A percentile compares a stretch with the other conserved stretches of the same genome.
phyloP scores from a whole-genome alignment of 2,797 vertebrate genomes.

The Garrulus glandarius region DNA sequence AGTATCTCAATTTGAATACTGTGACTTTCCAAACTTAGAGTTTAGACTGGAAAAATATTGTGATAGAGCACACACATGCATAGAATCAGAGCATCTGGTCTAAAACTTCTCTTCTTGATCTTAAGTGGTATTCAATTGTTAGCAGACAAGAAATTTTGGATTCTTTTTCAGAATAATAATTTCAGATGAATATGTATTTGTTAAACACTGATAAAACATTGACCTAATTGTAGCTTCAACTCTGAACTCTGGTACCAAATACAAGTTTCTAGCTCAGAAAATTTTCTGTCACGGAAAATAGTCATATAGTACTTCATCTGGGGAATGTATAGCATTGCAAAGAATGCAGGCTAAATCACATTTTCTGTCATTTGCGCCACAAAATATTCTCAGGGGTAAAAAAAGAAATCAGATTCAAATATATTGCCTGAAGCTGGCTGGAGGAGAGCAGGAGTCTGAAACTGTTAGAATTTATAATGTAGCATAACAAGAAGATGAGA shows the following conservation, averaged over 20 bases:
- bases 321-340: not conserved
- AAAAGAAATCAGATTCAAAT: not conserved
- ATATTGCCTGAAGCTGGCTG: not conserved
- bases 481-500: not conserved
- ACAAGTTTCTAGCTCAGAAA: not conserved
- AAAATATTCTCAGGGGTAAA: not conserved
- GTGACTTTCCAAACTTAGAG: not conserved
- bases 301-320: not conserved
- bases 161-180: not conserved
- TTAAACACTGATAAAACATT: not conserved
- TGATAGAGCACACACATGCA: not conserved
- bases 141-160: not conserved
- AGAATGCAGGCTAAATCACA: not conserved
- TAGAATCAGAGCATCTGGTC: not conserved
- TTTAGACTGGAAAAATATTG: not conserved
- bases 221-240: not conserved
- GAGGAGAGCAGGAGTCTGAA: not conserved
- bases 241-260: not conserved
- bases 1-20: not conserved
- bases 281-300: not conserved
- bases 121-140: not conserved
- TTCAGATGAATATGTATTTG: not conserved
- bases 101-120: not conserved
- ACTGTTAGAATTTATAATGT: slow-evolving; percentile 10
- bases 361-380: not conserved